Evolutionary conservation across 2,888 invertebrate species (phyloP), one percentile per base, ranked within the genome.

Genomic region (Hyposoter dolosus): DNA sequence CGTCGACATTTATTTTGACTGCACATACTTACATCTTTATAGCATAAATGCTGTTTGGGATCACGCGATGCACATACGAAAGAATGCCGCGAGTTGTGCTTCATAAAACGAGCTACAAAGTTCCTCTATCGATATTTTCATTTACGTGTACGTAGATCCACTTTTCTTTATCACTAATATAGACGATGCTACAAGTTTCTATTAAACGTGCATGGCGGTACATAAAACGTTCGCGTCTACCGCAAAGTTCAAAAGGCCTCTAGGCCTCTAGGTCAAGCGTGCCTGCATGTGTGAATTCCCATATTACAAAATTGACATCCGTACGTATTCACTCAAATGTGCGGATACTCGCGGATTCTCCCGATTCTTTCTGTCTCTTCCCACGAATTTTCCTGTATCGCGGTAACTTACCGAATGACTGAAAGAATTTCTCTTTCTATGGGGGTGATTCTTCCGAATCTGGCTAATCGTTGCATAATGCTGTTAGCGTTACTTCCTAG

Each of bases 51-150:
- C 23, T 71, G 23, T 65, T 23, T 15, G 71, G 23, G 66, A 71
- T 84, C 84, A 84, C 84, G 84, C 84, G 80, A 84, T 84, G 53
- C 71, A 72, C 19, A 72, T 45, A 80, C 12, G 40, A 19, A 65
- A 76, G 76, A 84, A 76, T 84, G 40, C 40, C 71, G 45, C 65
- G 69, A 80, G 63, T 71, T 60, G 43, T 76, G 32, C 74, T 83
- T 45, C 19, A 69, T 35, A 76, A 76, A 76, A 76, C 45, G 66
- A 28, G 28, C 17, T 65, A 43, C 40, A 47, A 43, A 71, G 17
- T 60, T 68, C 43, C 43, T 28, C 3, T 28, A 45, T 17, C 12
- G 23, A 28, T 60, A 47, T 47, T 69, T 43, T 15, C 53, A 4
- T 53, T 19, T n/a, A 2, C 3, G 19, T 50, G 19, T 50, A n/a